Evolutionary conservation across 2,797 vertebrate genomes (phyloP).

Genomic region (Ceyx erithaca): DNA sequence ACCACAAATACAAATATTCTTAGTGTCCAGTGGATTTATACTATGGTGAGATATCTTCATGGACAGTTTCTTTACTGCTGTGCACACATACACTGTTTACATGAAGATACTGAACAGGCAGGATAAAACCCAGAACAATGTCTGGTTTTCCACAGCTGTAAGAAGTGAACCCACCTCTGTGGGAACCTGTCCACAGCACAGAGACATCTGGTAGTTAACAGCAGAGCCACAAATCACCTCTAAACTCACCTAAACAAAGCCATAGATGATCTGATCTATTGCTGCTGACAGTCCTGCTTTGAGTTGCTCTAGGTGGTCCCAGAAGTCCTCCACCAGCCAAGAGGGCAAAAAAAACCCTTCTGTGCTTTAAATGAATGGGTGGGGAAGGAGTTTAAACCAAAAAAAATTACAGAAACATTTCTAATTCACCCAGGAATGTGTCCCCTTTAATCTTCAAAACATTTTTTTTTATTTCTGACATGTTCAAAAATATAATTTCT

Average conservation of each 20-base stretch:
- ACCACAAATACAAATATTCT: not conserved
- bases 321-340: not conserved
- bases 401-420: not conserved
- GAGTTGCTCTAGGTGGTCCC: not conserved
- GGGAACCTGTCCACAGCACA: not conserved
- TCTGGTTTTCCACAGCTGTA: not conserved
- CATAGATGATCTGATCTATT: not conserved
- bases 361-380: not conserved
- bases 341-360: not conserved
- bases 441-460: not conserved
- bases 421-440: not conserved
- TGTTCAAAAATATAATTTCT: conserved; percentile 11
- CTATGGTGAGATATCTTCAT: not conserved
- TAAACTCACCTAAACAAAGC: conserved; percentile 26
- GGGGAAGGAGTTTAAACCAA: not conserved
- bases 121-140: not conserved
- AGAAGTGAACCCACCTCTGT: not conserved
- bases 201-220: conserved; percentile 4
- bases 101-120: not conserved
- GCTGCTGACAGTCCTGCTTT: not conserved
- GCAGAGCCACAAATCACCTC: conserved; percentile 23
- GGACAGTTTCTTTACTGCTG: not conserved
- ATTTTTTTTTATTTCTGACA: not conserved
- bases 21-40: not conserved
- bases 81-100: not conserved